Conservation (phyloP, 2,888 invertebrate genomes). For the Cremastinae sp. region DNA sequence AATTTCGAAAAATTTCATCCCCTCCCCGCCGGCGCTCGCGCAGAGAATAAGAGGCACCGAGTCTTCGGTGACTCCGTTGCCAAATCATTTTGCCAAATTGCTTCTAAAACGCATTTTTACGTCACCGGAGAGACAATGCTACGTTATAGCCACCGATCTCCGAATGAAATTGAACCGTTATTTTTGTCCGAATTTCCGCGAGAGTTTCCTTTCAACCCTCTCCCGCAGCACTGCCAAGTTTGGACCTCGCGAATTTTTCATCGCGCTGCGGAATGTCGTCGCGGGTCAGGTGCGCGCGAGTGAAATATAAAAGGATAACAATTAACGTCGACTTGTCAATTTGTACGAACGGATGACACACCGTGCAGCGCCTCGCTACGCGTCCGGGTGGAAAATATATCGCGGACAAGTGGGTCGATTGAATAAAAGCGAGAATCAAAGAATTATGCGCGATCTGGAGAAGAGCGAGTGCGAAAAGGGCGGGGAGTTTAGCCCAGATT, state of each 20-base stretch:
- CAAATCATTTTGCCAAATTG: neutral
- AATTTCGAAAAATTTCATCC: slow-evolving; percentile 36
- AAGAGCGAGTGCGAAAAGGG: slow-evolving; percentile 9
- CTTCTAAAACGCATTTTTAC: neutral
- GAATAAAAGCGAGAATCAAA: slow-evolving; percentile 14
- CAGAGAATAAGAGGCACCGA: slow-evolving; percentile 1
- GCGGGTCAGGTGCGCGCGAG: no score
- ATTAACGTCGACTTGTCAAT: no score
- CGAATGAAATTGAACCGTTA: no score
- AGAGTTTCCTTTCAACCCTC: no score
- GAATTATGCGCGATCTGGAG: slow-evolving; percentile 8
- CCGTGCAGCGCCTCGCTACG: neutral
- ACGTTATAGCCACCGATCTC: no score
- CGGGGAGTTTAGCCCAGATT: neutral
- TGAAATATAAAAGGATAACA: no score
- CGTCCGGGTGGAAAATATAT: slow-evolving; percentile 1
- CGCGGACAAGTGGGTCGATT: slow-evolving; percentile 39
- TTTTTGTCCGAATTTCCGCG: no score
- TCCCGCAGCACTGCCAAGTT: no score
- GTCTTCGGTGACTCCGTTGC: slow-evolving; percentile 4
- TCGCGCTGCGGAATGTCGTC: neutral
- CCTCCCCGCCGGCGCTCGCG: slow-evolving; percentile 7
- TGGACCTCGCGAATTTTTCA: neutral
- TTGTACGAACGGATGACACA: no score
- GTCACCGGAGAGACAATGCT: no score